Conservation (phyloP, 1,140 invertebrate species). For the Triops longicaudatus region DNA sequence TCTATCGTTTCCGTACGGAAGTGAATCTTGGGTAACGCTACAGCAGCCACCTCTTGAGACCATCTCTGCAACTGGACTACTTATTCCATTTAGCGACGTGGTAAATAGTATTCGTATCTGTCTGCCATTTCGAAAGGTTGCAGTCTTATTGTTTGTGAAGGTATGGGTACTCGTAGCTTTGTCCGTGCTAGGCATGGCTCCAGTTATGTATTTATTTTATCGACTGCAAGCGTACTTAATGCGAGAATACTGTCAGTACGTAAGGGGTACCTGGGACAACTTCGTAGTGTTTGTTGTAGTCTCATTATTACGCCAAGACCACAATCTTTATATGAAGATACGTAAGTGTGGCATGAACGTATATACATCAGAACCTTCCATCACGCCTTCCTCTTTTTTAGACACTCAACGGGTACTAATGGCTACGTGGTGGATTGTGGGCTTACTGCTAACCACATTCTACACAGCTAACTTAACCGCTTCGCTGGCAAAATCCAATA, state of each 20-base stretch:
- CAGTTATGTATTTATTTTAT: constrained; percentile 65
- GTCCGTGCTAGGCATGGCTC: constrained; percentile 61
- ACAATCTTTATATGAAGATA: constrained; percentile 30
- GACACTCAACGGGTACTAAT: constrained; percentile 73
- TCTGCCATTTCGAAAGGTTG: not conserved
- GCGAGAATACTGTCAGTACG: constrained; percentile 8
- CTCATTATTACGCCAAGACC: constrained; percentile 28
- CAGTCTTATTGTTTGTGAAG: constrained; percentile 32
- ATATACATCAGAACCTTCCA: constrained; percentile 15
- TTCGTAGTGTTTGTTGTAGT: constrained; percentile 25
- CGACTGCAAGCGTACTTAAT: constrained; percentile 44
- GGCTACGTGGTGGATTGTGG: constrained; percentile 86
- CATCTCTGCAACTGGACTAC: constrained; percentile 66
- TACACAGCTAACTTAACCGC: constrained; percentile 86
- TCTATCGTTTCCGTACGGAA: constrained; percentile 59
- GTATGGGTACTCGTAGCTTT: constrained; percentile 70
- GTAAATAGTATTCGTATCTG: constrained; percentile 31
- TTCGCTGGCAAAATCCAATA: constrained; percentile 72
- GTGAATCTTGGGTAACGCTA: constrained; percentile 63
- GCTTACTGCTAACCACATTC: constrained; percentile 77
- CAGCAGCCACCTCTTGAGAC: constrained; percentile 68
- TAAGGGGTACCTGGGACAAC: not conserved
- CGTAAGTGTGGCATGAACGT: not conserved
- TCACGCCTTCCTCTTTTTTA: too few species aligned
- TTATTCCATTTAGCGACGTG: constrained; percentile 64